These are phyloP conservation scores for Heliornis fulica DNA, from an alignment of 2,113 vertebrate genomes.

Conservation along the genomic window DNA sequence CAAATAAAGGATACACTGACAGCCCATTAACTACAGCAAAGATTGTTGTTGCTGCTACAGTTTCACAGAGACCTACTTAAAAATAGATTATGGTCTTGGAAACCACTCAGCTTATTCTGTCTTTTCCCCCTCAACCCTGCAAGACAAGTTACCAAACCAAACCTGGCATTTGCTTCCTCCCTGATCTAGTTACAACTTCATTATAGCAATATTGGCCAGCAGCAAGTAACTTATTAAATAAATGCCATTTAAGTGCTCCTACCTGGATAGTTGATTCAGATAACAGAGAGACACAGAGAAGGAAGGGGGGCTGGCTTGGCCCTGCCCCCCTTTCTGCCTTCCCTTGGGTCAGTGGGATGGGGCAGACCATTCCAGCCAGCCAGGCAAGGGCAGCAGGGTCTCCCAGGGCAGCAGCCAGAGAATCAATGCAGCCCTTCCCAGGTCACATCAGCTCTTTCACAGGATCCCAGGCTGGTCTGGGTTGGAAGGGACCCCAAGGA, in stretches of 20 bases:
- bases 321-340: neutral
- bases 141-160: constrained; percentile 63
- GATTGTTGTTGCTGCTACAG: constrained; percentile 59
- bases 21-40: constrained; percentile 69
- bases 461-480: too few species aligned
- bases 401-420: neutral
- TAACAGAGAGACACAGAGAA: neutral
- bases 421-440: neutral
- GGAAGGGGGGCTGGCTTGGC: neutral
- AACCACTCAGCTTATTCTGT: constrained; percentile 52
- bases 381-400: neutral
- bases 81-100: constrained; percentile 67
- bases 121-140: constrained; percentile 1
- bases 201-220: constrained; percentile 70
- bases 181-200: constrained; percentile 73
- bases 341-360: neutral
- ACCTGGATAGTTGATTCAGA: constrained; percentile 9
- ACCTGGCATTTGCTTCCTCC: constrained; percentile 56
- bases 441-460: neutral
- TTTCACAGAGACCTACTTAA: constrained; percentile 67
- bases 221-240: constrained; percentile 72
- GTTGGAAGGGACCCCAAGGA: too few species aligned
- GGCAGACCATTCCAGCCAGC: neutral
- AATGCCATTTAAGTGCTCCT: constrained; percentile 67
- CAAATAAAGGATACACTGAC: constrained; percentile 61